phyloP scores from a whole-genome alignment of 2,888 invertebrate species.

The Leptinotarsa haldemani region DNA sequence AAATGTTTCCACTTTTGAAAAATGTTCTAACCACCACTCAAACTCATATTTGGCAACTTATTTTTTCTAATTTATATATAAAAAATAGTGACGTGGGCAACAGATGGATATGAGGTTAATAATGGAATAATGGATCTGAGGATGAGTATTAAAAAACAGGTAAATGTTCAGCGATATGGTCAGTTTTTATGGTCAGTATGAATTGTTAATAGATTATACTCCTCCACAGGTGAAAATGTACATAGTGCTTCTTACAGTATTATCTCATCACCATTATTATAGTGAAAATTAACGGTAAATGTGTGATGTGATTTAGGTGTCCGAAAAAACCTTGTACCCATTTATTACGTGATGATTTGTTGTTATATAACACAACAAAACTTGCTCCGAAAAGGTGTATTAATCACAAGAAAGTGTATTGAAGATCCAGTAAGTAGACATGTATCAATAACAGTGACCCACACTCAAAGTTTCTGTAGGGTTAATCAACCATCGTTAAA shows the following conservation, averaged over 20 bases:
- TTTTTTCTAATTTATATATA: too few relatives aligned
- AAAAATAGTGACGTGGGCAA: too few relatives aligned
- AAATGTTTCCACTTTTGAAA: too few relatives aligned
- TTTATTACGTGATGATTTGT: slow-evolving; percentile 2
- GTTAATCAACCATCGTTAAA: background rate
- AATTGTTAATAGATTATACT: slow-evolving; percentile 19
- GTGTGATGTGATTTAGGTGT: slow-evolving; percentile 12
- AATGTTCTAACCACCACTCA: too few relatives aligned
- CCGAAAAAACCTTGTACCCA: background rate
- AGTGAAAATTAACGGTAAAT: slow-evolving; percentile 12
- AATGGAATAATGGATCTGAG: background rate
- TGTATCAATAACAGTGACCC: slow-evolving; percentile 23
- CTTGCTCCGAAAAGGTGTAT: slow-evolving; percentile 44
- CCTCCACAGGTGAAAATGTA: slow-evolving; percentile 21
- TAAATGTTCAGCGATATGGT: background rate
- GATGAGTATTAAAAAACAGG: slow-evolving; percentile 7
- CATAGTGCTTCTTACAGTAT: background rate
- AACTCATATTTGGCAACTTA: too few relatives aligned
- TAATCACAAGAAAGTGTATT: slow-evolving; percentile 49
- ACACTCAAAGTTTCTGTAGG: slow-evolving; percentile 5
- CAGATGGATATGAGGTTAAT: background rate
- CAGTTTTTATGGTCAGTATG: slow-evolving; percentile 4
- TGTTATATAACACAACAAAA: slow-evolving; percentile 16
- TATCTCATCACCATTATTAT: slow-evolving; percentile 8
- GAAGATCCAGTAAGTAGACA: slow-evolving; percentile 38